Evolutionary conservation across 2,888 invertebrate species (phyloP), one percentile per base, ranked within the genome.

Genomic region (Gibbula magus): DNA sequence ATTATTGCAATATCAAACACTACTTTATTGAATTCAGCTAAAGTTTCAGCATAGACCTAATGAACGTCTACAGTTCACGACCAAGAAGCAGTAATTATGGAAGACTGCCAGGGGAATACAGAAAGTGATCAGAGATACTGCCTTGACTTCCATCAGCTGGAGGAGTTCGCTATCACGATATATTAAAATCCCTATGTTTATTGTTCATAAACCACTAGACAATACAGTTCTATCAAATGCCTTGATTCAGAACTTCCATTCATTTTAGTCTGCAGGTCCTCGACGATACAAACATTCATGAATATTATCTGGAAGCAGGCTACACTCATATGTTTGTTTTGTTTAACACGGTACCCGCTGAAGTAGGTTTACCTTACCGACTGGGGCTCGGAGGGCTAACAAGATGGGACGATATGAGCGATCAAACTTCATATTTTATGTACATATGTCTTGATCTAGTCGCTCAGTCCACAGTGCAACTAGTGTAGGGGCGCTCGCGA

Each of bases 341-440:
- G 22, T 29, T 61, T 29, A 56, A 61, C 29, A 61, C 25, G 61
- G 61, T 16, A 20, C 25, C 61, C 18, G 61, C 29, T 61, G 29
- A 61, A 29, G 16, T 61, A 45, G 45, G 61, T 61, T 61, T 25
- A 61, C 61, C 29, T 29, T 25, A 29, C 61, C 29, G 61, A 61
- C 61, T 20, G 61, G 61, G 18, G 61, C 29, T 61, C 13, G 16
- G 25, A 61, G 8, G 56, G 56, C 25, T 22, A 20, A 56, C 56
- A 25, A 56, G 22, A 20, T 61, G 13, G 61, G 18, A 16, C 22
- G 61, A 61, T 61, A 61, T 29, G 22, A 29, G 29, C 29, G 61
- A 61, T 61, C 61, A 61, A 61, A 45, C 22, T 61, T 61, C 61
- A 61, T 61, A 61, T 61, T 61, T 29, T 61, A 18, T 61, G 61